Evolutionary conservation across 2,888 invertebrate genomes (phyloP).

Genomic region (Aplocera efformata): DNA sequence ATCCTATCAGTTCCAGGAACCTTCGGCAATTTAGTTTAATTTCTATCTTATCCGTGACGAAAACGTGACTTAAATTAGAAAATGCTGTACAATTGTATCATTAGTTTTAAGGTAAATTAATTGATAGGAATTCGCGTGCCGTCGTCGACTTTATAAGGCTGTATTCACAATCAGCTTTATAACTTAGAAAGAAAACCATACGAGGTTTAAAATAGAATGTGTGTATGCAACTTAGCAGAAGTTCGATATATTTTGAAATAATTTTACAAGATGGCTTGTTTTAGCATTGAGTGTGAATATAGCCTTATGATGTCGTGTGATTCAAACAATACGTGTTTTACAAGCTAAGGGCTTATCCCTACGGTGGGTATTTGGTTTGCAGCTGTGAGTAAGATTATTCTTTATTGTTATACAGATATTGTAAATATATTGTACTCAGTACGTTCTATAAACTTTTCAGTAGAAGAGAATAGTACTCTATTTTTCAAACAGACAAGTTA

Average conservation of each 20-base stretch:
- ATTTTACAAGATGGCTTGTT: too few relatives aligned
- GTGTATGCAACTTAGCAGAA: not conserved
- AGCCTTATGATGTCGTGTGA: constrained; percentile 23
- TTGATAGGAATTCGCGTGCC: constrained; percentile 20
- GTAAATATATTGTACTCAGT: not conserved
- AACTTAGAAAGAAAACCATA: not conserved
- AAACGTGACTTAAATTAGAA: constrained; percentile 30
- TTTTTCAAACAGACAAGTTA: too few relatives aligned
- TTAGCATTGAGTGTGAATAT: constrained; percentile 15
- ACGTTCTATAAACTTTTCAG: too few relatives aligned
- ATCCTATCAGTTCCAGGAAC: constrained; percentile 15
- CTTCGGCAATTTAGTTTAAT: constrained; percentile 11
- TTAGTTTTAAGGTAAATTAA: constrained; percentile 10
- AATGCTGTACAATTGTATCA: constrained; percentile 5
- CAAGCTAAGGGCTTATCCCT: constrained; percentile 21
- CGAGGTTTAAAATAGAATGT: not conserved
- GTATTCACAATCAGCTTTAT: constrained; percentile 13
- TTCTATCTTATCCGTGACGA: constrained; percentile 25
- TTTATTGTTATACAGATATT: constrained; percentile 17
- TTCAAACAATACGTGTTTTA: constrained; percentile 27
- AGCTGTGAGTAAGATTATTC: constrained; percentile 45
- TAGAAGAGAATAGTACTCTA: too few relatives aligned
- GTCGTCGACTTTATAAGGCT: constrained; percentile 8
- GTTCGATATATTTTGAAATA: too few relatives aligned
- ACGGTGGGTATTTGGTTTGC: constrained; percentile 21